Evolutionary conservation across 2,113 vertebrate genomes (phyloP).

Genomic region (Vidua macroura): DNA sequence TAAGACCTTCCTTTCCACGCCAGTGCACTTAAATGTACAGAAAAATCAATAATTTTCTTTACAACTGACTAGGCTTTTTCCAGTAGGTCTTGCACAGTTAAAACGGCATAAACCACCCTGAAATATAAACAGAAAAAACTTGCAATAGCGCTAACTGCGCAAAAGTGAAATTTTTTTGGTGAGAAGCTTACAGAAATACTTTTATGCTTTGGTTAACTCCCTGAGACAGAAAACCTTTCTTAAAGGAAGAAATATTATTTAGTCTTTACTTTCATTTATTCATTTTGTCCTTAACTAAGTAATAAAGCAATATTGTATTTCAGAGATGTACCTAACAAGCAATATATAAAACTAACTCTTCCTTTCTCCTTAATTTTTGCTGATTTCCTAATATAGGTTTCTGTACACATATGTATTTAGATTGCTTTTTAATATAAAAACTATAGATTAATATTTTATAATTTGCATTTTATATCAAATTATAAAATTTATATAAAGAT

Average conservation of each 20-base stretch:
- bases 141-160: background rate
- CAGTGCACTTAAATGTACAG: background rate
- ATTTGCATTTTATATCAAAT: background rate
- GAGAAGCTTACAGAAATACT: background rate
- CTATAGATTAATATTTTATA: background rate
- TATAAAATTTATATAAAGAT: background rate
- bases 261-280: background rate
- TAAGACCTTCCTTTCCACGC: background rate
- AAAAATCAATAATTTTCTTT: conserved; percentile 37
- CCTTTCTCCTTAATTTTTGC: background rate
- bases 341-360: background rate
- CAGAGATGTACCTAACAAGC: background rate
- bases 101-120: background rate
- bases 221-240: background rate
- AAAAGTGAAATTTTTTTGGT: background rate
- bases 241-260: background rate
- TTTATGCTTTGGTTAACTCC: background rate
- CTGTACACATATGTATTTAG: background rate
- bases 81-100: background rate
- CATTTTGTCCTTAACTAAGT: background rate
- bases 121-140: background rate
- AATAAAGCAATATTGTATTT: background rate
- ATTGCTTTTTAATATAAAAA: background rate
- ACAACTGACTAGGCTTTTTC: background rate
- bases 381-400: background rate